A percentile compares a stretch with the other conserved stretches of the same genome.
Evolutionary conservation across 1,140 invertebrate species (phyloP).

Genomic region (Asobara japonica): DNA sequence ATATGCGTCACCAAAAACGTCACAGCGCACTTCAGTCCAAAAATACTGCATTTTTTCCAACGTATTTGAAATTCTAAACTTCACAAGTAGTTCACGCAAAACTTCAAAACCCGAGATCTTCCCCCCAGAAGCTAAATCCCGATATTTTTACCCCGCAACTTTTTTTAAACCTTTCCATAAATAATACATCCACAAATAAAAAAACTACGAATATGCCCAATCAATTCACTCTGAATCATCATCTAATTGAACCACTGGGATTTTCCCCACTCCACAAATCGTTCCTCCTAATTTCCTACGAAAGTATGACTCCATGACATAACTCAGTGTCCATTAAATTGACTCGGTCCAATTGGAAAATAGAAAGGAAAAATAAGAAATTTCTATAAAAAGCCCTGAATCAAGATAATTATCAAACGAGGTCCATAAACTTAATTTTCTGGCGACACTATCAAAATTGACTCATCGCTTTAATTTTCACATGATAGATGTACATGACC

Average conservation of each 20-base stretch:
- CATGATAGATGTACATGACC: not conserved
- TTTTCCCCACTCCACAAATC: not conserved
- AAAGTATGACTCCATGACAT: not conserved
- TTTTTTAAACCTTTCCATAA: not conserved
- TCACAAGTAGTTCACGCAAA: too few relatives aligned
- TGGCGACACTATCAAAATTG: conserved; percentile 14
- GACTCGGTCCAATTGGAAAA: not conserved
- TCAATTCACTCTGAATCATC: not conserved
- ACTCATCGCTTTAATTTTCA: conserved; percentile 16
- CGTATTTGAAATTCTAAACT: too few relatives aligned
- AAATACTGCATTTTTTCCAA: too few relatives aligned
- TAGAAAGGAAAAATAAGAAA: not conserved
- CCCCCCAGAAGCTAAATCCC: too few relatives aligned
- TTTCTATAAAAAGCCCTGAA: conserved; percentile 9
- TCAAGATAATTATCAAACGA: not conserved
- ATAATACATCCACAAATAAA: not conserved
- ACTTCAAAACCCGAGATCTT: too few relatives aligned
- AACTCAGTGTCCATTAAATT: not conserved
- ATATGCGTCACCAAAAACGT: too few relatives aligned
- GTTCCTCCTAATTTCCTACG: not conserved
- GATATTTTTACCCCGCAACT: too few relatives aligned
- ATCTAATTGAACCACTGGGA: not conserved
- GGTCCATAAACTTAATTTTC: not conserved
- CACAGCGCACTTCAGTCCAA: too few relatives aligned
- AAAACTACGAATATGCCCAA: too few relatives aligned